Conservation (phyloP, 1,140 invertebrate species). For the Brachystomella parvula region DNA sequence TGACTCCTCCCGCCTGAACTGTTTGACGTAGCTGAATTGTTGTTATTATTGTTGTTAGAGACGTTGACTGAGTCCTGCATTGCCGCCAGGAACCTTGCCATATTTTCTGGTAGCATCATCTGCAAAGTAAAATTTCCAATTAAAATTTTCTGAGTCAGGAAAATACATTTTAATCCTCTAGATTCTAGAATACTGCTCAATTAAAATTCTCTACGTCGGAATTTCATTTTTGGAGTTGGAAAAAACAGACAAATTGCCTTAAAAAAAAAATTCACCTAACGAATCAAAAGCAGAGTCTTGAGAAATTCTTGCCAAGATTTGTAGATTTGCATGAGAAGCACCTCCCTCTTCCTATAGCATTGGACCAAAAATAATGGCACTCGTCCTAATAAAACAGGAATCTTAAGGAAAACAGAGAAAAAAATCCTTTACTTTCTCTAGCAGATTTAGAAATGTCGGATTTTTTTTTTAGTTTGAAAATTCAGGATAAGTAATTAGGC, state of each 20-base stretch:
- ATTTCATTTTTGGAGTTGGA: background rate
- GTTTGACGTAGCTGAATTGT: background rate
- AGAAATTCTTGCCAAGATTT: background rate
- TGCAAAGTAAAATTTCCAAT: constrained; percentile 25
- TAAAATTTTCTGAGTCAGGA: background rate
- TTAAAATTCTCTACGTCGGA: constrained; percentile 31
- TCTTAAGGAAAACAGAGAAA: background rate
- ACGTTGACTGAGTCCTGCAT: constrained; percentile 40
- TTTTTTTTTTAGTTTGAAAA: background rate
- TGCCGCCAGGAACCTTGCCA: constrained; percentile 42
- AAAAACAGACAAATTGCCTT: constrained; percentile 12
- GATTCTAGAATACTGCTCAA: background rate
- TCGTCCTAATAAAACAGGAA: background rate
- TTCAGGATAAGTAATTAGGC: background rate
- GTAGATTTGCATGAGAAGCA: background rate
- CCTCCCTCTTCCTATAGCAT: background rate
- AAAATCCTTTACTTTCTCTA: background rate
- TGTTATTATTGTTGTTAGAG: constrained; percentile 13
- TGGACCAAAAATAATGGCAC: background rate
- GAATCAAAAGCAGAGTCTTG: too few relatives aligned
- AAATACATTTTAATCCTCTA: background rate
- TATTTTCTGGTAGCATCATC: constrained; percentile 41
- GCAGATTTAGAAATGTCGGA: background rate
- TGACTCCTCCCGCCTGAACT: constrained; percentile 15
- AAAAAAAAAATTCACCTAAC: too few relatives aligned